Base-by-base conservation (phyloP, 2,888 invertebrate species). In the Rotaria sp. region DNA sequence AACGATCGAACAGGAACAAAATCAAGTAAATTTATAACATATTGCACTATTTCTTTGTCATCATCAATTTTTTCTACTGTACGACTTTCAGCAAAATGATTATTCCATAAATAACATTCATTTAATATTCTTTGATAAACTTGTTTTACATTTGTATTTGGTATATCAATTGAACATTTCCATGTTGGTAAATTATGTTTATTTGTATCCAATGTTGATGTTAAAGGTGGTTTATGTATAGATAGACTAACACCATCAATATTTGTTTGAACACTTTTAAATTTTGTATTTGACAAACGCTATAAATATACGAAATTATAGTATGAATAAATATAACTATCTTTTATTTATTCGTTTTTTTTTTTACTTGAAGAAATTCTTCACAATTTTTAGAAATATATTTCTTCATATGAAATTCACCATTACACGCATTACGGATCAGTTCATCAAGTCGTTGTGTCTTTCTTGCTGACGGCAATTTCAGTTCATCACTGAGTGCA, bases 111-210 rank as follows among this genome's bases (percentile, higher is more conserved):
- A 80, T 80, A 45, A 15, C 45, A 24, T 15, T 80, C 45, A 45
- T 80, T 10, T 80, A 45, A 26, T 26, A 80, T 45, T 45, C 80
- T 24, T 13, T 80, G 45, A 13, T 41, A n/a, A 15, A 80, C n/a
- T 45, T 80, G 80, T 45, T 80, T 80, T 8, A 80, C 26, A 80
- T 45, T 80, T 13, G 45, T 35, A 67, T 67, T n/a, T 45, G 80
- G 80, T 45, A 80, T 80, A 80, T 80, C 80, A 26, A 80, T 45
- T 80, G 80, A 80, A 80, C 80, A 80, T 80, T 80, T 80, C 80
- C 80, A 80, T 80, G 13, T 41, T 80, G 80, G 80, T 80, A 80
- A 80, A n/a, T 67, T 67, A 35, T 67, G 35, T 30, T 35, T 21
- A 67, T 67, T 15, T 18, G 7, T 3, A 67, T 67, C 21, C 11